Evolutionary conservation across 2,888 invertebrate genomes (phyloP).

Genomic region (Aphidius colemani): DNA sequence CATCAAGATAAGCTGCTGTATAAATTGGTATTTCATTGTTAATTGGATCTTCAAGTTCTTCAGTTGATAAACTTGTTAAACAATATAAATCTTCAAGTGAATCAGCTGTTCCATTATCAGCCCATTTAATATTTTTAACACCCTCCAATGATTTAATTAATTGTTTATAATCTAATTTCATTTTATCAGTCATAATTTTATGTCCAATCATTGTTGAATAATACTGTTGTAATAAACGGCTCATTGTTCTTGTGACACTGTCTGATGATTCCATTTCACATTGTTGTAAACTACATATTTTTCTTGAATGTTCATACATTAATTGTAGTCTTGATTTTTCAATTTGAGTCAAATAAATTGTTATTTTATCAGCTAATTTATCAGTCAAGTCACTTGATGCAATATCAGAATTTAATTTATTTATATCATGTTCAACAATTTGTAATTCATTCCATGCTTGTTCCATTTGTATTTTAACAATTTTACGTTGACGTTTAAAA

Average conservation of each 20-base stretch:
- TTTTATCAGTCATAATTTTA: conserved; percentile 64
- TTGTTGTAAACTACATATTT: conserved; percentile 60
- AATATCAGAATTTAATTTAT: conserved; percentile 37
- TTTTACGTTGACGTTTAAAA: conserved; percentile 53
- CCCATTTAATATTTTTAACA: conserved; percentile 67
- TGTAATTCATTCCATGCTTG: conserved; percentile 50
- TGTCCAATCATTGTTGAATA: conserved; percentile 67
- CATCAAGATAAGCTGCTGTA: conserved; percentile 32
- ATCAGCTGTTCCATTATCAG: conserved; percentile 58
- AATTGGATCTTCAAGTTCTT: conserved; percentile 44
- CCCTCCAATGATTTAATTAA: conserved; percentile 67
- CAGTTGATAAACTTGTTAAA: conserved; percentile 45
- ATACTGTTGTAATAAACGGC: conserved; percentile 64
- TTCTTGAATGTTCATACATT: conserved; percentile 59
- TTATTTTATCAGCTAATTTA: conserved; percentile 40
- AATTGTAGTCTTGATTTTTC: conserved; percentile 50
- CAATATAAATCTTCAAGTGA: conserved; percentile 49
- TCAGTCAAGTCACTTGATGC: conserved; percentile 40
- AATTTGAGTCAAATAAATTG: conserved; percentile 43
- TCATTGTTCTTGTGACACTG: conserved; percentile 63
- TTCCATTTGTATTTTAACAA: conserved; percentile 47
- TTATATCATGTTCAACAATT: conserved; percentile 43
- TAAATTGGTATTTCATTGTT: conserved; percentile 41
- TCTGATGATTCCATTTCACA: conserved; percentile 64
- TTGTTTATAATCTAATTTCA: conserved; percentile 66